Conservation (phyloP, 2,797 vertebrate genomes). For the Garrulus glandarius region DNA sequence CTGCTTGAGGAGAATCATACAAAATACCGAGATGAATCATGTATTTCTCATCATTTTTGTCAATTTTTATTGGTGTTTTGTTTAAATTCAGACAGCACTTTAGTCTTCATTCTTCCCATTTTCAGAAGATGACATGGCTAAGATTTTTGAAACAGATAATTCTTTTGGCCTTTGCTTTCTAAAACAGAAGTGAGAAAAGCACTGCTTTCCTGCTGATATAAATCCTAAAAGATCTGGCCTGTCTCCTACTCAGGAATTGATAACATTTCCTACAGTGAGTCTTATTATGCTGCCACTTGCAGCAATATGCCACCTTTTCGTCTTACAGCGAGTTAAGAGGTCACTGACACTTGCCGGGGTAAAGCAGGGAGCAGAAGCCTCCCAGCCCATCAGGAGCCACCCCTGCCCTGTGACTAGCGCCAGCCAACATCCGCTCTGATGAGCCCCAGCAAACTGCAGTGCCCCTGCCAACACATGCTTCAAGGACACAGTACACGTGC, state of each 20-base stretch:
- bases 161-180: neutral
- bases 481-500: neutral
- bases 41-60: neutral
- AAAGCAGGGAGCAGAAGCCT: neutral
- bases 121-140: neutral
- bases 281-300: neutral
- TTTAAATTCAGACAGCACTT: neutral
- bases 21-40: neutral
- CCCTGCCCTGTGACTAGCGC: neutral
- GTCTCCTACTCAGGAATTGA: neutral
- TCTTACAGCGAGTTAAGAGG: neutral
- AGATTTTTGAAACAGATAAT: neutral
- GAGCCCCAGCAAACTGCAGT: neutral
- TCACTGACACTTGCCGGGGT: neutral
- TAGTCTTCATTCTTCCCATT: neutral
- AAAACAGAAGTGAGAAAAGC: neutral
- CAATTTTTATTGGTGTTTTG: neutral
- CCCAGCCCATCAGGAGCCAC: neutral
- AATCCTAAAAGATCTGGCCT: neutral
- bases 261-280: neutral
- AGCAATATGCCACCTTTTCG: neutral
- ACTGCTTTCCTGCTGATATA: neutral
- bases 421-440: neutral
- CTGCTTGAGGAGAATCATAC: neutral
- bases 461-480: neutral